A percentile compares a stretch with the other conserved stretches of the same genome.
phyloP scores from a whole-genome alignment of 2,113 vertebrate species.

The Oriolus oriolus region DNA sequence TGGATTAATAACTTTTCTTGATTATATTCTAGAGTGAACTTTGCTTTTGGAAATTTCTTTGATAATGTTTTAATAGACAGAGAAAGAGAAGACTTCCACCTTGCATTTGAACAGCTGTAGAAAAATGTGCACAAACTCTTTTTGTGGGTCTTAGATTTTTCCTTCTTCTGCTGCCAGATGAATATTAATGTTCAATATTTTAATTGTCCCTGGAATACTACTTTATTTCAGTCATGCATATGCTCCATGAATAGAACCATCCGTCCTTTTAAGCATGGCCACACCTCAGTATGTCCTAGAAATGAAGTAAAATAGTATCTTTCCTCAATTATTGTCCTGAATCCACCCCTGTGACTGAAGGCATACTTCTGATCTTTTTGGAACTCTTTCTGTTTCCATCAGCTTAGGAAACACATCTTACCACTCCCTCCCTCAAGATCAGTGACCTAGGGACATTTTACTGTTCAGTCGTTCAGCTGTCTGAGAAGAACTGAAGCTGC shows the following conservation, averaged over 20 bases:
- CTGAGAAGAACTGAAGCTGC: not conserved
- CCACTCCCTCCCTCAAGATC: not conserved
- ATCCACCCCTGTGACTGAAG: not conserved
- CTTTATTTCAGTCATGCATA: not conserved
- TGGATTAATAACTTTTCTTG: not conserved
- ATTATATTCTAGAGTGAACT: not conserved
- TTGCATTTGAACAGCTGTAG: not conserved
- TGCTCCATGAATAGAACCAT: not conserved
- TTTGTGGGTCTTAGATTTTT: accelerated
- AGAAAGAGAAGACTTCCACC: not conserved
- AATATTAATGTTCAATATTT: not conserved
- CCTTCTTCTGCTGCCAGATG: not conserved
- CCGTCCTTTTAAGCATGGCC: not conserved
- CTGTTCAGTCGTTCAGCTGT: not conserved
- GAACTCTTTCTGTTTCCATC: not conserved
- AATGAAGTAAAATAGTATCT: not conserved
- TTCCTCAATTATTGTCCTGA: not conserved
- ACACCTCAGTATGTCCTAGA: not conserved
- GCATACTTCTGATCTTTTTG: not conserved
- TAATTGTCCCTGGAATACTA: not conserved
- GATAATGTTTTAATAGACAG: not conserved
- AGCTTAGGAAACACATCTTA: not conserved
- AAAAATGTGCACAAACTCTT: not conserved
- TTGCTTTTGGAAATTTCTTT: not conserved
- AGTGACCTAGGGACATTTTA: not conserved